Evolutionary conservation across 2,888 invertebrate species (phyloP).

Genomic region (Netelia fuscicornis): DNA sequence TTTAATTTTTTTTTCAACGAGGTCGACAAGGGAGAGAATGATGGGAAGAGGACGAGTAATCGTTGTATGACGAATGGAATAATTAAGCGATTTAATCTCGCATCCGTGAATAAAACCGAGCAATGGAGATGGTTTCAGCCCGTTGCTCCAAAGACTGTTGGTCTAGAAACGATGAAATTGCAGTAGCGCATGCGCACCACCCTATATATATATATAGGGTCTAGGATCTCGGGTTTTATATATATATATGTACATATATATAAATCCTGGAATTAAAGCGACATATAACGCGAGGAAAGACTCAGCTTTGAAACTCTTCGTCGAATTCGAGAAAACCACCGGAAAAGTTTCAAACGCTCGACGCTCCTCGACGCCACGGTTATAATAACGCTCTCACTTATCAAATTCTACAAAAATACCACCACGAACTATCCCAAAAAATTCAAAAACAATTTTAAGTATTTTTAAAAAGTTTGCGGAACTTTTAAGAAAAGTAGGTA

Average conservation of each 20-base stretch:
- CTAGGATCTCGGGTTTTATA: no score
- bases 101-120: slow-evolving; percentile 22
- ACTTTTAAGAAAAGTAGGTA: not conserved
- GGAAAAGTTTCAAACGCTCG: not conserved
- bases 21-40: not conserved
- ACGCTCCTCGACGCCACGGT: not conserved
- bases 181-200: slow-evolving; percentile 3
- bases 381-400: not conserved
- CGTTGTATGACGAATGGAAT: slow-evolving; percentile 53
- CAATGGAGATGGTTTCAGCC: slow-evolving; percentile 5
- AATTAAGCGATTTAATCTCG: slow-evolving; percentile 58
- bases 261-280: not conserved
- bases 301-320: not conserved
- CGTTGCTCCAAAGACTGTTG: slow-evolving; percentile 48
- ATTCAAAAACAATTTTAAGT: not conserved
- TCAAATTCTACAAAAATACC: not conserved
- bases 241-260: no score
- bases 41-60: slow-evolving; percentile 18
- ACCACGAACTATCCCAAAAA: not conserved
- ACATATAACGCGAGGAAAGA: no score
- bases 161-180: slow-evolving; percentile 41
- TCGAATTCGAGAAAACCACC: not conserved
- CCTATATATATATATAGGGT: not conserved
- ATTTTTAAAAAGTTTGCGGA: not conserved
- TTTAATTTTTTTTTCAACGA: not conserved